Evolutionary conservation across 1,140 invertebrate genomes (phyloP).

Genomic region (Caerostris extrusa): DNA sequence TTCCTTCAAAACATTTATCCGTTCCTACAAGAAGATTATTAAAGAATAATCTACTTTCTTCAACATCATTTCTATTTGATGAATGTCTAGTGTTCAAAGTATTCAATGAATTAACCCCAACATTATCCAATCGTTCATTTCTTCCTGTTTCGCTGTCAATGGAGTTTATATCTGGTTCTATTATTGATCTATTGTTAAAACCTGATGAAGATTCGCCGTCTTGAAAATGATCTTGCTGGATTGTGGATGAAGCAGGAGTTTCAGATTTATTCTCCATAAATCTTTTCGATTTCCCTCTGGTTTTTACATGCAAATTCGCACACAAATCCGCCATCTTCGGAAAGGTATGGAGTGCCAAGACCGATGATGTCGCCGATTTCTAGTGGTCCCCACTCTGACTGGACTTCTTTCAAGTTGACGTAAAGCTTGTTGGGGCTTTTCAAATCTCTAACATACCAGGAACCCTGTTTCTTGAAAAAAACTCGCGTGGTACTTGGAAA

Average conservation of each 20-base stretch:
- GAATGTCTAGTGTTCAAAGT: too few species aligned
- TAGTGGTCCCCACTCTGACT: not conserved
- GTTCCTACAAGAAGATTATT: too few species aligned
- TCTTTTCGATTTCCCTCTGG: not conserved
- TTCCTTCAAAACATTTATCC: too few species aligned
- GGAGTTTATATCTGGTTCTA: too few species aligned
- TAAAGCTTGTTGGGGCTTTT: constrained; percentile 39
- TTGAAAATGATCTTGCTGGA: too few species aligned
- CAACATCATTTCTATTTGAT: too few species aligned
- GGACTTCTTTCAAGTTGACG: constrained; percentile 11
- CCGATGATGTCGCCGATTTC: constrained; percentile 38
- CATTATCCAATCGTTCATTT: too few species aligned
- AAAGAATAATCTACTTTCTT: too few species aligned
- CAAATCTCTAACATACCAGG: constrained; percentile 29
- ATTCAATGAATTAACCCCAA: too few species aligned
- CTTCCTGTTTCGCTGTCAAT: too few species aligned
- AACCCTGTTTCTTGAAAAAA: not conserved
- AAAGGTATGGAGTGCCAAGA: not conserved
- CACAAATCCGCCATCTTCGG: constrained; percentile 27
- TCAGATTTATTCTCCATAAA: not conserved
- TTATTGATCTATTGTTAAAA: not conserved
- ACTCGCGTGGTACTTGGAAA: not conserved
- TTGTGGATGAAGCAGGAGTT: not conserved
- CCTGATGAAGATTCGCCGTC: not conserved
- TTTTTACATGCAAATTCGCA: not conserved